Conservation (phyloP, 2,113 vertebrate genomes). For the Thermophis baileyi region DNA sequence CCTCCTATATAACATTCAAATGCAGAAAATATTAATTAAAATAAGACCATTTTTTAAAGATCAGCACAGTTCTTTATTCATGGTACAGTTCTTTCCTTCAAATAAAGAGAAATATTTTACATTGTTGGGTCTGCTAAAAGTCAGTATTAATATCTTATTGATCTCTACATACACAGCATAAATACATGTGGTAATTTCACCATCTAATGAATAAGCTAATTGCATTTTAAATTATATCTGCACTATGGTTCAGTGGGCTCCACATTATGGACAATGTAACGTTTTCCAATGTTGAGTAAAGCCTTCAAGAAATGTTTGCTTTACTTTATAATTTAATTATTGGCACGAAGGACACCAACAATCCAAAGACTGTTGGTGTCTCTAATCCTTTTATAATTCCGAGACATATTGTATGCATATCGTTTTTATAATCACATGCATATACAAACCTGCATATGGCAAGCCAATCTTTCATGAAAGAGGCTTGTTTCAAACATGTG, state of each 20-base stretch:
- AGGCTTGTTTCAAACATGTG: not conserved
- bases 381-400: not conserved
- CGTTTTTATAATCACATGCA: not conserved
- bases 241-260: too few relatives aligned
- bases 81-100: not conserved
- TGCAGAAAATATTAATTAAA: not conserved
- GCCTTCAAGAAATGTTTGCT: not conserved
- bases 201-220: not conserved
- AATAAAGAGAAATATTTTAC: slow-evolving; percentile 23
- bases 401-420: not conserved
- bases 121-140: not conserved
- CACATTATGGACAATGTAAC: not conserved
- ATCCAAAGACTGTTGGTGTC: not conserved
- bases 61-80: slow-evolving; percentile 6
- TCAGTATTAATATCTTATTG: not conserved
- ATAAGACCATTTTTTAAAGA: not conserved
- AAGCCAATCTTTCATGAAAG: not conserved
- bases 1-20: slow-evolving; percentile 7
- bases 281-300: not conserved
- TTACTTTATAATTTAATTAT: not conserved
- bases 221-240: not conserved
- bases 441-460: not conserved
- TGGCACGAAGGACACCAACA: not conserved
- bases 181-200: not conserved
- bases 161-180: not conserved